Base-by-base conservation (phyloP, 1,140 invertebrate species). In the Agrilus planipennis region DNA sequence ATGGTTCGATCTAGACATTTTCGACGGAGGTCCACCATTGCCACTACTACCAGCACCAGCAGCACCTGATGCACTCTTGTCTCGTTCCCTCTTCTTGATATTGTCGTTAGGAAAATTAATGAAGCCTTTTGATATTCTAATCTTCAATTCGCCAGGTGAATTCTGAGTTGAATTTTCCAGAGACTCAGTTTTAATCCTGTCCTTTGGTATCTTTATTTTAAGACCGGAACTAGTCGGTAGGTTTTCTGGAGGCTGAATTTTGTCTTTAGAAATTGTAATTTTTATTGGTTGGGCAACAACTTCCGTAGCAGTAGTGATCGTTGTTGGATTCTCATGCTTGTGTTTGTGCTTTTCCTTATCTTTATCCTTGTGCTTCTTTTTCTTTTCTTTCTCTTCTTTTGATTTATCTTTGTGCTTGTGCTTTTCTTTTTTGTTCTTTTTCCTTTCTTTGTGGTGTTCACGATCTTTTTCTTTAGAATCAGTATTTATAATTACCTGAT, bases 231-330 rank as follows among this genome's bases (percentile, higher is more conserved):
- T 47, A 39, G 32, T 51, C 14, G 39, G 28, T 17, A 41, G 55
- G 15, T 34, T 31, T 17, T 31, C 37, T 27, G 30, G 38, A 27
- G 38, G 22, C 41, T 60, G 45, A 51, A 75, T 56, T 52, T 75
- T 75, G 36, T 78, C 75, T 53, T 76, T 80, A 3, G 76, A 69
- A 34, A 81, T 79, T 17, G 75, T 81, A 10, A 81, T 75, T 50
- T 76, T 79, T 5, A 78, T 68, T 1, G 71, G 69, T 29, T 66
- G 62, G 1, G 64, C 14, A 36, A 21, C 12, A 4, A 20, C 4
- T 36, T 20, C 55, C 3, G 44, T 53, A 25, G 34, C 44, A 7
- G 47, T 39, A n/a, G n/a, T n/a, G n/a, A n/a, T n/a, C 11, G 39
- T 73, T 27, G 73, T 69, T 23, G 71, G 63, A 17, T 63, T 48